A percentile compares a stretch with the other conserved stretches of the same genome.
These are phyloP conservation scores for Apeltes quadracus DNA, from an alignment of 2,113 vertebrate genomes.

Conservation along the genomic window DNA sequence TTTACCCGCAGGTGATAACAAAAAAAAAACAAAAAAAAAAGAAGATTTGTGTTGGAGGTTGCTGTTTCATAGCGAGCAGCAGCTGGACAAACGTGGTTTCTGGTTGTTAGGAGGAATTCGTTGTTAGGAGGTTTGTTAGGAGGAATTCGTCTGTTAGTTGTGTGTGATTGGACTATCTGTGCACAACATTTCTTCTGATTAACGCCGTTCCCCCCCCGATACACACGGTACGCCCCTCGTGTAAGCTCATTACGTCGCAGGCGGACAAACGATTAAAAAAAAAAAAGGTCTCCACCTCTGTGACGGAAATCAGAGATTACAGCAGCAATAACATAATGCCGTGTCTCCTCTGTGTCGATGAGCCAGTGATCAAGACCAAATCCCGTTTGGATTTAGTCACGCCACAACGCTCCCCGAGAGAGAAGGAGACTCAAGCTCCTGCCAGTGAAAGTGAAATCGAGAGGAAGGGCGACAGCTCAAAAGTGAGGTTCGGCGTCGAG, in stretches of 20 bases:
- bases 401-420: slow-evolving; percentile 16
- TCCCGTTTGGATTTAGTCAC: slow-evolving; percentile 62
- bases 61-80: not conserved
- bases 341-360: slow-evolving; percentile 47
- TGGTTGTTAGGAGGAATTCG: not conserved
- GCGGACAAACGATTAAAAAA: slow-evolving; percentile 28
- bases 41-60: slow-evolving; percentile 14
- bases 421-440: not conserved
- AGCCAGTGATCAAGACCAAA: slow-evolving; percentile 57
- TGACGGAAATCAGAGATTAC: slow-evolving; percentile 62
- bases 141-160: not conserved
- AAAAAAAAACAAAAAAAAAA: slow-evolving; percentile 16
- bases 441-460: not conserved
- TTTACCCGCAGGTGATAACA: slow-evolving; percentile 17
- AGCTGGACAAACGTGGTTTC: too few relatives aligned
- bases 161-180: not conserved
- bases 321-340: slow-evolving; percentile 52
- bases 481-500: slow-evolving; percentile 1
- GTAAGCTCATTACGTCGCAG: slow-evolving; percentile 36
- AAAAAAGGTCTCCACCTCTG: slow-evolving; percentile 7
- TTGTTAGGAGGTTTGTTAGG: too few relatives aligned
- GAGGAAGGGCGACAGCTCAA: slow-evolving; percentile 1
- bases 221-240: not conserved
- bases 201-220: not conserved
- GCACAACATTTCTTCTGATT: not conserved